Evolutionary conservation across 2,113 vertebrate species (phyloP).

Genomic region (Nycticebus coucang): DNA sequence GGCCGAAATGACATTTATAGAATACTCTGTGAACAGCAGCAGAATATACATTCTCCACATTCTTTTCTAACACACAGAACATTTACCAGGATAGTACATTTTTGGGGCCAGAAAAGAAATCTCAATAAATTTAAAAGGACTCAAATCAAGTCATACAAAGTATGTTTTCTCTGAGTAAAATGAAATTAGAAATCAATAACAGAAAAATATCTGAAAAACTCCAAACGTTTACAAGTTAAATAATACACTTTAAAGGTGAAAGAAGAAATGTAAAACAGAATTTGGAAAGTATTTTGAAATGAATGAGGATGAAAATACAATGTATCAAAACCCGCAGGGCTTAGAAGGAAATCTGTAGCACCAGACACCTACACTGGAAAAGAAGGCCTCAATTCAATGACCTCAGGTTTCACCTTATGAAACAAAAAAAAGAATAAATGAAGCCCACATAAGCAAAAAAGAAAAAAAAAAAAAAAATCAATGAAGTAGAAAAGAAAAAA

Average conservation of each 20-base stretch:
- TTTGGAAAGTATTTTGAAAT: background rate
- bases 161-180: background rate
- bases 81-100: background rate
- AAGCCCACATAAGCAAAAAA: background rate
- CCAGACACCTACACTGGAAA: background rate
- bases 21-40: too few relatives aligned
- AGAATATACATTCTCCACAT: fast-evolving
- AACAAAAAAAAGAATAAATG: background rate
- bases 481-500: background rate
- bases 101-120: background rate
- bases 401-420: background rate
- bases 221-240: background rate
- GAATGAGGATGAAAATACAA: background rate
- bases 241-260: background rate
- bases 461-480: background rate
- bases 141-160: background rate
- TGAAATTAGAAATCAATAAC: background rate
- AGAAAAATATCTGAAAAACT: background rate
- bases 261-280: background rate
- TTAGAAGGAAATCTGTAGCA: background rate
- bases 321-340: fast-evolving
- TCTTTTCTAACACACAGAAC: background rate
- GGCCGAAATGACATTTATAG: fast-evolving
- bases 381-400: background rate
- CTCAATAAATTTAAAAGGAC: background rate